Conservation (phyloP, 2,797 vertebrate species). For the Gymnopithys bicolor region DNA sequence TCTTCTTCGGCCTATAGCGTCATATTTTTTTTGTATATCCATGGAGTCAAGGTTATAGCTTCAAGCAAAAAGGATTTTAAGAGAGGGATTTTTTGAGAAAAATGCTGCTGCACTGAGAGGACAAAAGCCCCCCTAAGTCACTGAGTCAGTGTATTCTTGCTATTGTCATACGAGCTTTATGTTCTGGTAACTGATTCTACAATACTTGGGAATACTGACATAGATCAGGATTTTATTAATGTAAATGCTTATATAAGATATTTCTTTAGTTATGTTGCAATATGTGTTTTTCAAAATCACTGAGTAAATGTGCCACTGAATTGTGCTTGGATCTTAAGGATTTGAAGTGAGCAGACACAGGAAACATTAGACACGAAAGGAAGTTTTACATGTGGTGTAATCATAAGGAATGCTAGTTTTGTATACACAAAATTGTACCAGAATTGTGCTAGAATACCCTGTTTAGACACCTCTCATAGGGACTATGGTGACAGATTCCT, state of each 20-base stretch:
- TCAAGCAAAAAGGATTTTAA: background rate
- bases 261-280: background rate
- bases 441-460: background rate
- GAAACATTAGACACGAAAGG: background rate
- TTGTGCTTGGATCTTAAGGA: background rate
- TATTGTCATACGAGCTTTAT: background rate
- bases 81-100: background rate
- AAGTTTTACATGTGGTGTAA: background rate
- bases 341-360: background rate
- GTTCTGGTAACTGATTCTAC: background rate
- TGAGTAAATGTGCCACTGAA: background rate
- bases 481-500: background rate
- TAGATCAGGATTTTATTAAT: background rate
- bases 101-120: background rate
- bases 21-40: background rate
- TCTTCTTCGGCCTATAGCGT: background rate
- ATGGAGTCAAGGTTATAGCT: background rate
- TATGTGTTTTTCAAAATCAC: background rate
- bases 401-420: background rate
- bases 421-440: background rate
- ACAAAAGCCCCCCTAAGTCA: rapidly evolving
- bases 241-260: background rate
- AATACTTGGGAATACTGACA: background rate
- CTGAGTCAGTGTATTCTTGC: background rate
- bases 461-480: background rate